Base-by-base conservation (phyloP, 2,797 vertebrate genomes). In the Diceros bicornis region DNA sequence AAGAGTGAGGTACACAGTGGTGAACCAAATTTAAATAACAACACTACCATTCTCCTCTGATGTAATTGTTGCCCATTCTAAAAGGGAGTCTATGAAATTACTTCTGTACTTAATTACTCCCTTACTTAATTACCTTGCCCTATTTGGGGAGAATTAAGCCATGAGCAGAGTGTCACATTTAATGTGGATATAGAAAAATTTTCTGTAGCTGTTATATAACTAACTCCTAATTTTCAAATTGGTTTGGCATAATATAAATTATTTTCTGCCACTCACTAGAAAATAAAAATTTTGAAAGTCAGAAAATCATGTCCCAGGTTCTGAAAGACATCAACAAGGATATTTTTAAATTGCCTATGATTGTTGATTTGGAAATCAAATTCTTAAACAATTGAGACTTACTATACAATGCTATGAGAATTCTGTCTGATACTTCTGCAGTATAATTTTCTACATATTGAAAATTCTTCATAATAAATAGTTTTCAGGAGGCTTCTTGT, bases 291-390 rank as follows among this genome's bases (percentile, higher is more conserved):
- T 29, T 37, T 74, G 9, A 50, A 75, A 75, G 50, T 87, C 57
- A 62, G 37, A 90, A 85, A 74, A 69, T 59, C 68, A 71, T 64
- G 37, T 50, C 55, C 59, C 44, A 68, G 18, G 47, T 74, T 92
- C 37, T 82, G 44, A 91, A 72, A 86, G 59, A 68, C 20, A 79
- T 6, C 55, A 81, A 66, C 12, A 92, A 69, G 18, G 37, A 52
- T 44, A 74, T 85, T 93, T 97, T 69, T 92, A 64, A 92, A 37
- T 94, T 89, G 41, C 89, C 5, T 78, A n/a, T 59, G 75, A 44
- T 29, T 82, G 0, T 78, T 75, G 32, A 81, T 88, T 94, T 95
- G 37, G 34, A 79, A 71, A 72, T 85, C 57, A 71, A 29, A 37
- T 72, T 74, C 6, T 78, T 72, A 86, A 86, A 72, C 50, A 77